Conservation (phyloP, 2,797 vertebrate genomes). For the Gallinago solitaria region DNA sequence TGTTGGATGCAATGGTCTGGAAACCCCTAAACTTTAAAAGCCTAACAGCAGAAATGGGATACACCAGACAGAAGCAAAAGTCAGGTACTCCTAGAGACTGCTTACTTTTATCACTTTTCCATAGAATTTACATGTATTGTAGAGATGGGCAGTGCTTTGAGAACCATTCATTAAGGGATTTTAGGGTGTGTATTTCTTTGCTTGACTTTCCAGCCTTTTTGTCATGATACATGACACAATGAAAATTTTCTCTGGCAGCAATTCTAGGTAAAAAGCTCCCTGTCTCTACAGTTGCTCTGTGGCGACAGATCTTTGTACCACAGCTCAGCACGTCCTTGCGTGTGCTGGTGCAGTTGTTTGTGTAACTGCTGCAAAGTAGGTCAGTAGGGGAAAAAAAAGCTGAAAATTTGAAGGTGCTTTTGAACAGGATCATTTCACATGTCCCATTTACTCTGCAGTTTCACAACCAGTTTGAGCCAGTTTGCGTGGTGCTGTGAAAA, state of each 20-base stretch:
- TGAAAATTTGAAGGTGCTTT: neutral
- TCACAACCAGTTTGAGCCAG: neutral
- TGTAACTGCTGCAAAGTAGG: slow-evolving; percentile 52
- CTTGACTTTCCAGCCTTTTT: neutral
- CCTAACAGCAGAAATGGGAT: neutral
- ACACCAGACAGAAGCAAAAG: neutral
- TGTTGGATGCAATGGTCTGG: neutral
- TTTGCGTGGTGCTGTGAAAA: neutral
- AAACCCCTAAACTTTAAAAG: neutral
- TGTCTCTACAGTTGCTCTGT: neutral
- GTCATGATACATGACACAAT: neutral
- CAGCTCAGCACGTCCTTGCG: neutral
- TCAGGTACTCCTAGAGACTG: neutral
- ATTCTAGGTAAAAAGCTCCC: neutral
- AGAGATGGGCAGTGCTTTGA: neutral
- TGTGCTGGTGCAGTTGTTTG: slow-evolving; percentile 48
- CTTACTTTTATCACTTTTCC: neutral
- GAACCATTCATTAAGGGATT: neutral
- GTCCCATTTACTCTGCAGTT: neutral
- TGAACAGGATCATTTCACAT: neutral
- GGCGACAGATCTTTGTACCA: neutral
- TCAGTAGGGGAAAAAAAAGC: neutral
- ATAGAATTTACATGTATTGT: neutral
- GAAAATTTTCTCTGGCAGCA: neutral
- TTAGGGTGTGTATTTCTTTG: neutral